phyloP scores from a whole-genome alignment of 2,888 invertebrate species.

The Drosophila paranaensis region DNA sequence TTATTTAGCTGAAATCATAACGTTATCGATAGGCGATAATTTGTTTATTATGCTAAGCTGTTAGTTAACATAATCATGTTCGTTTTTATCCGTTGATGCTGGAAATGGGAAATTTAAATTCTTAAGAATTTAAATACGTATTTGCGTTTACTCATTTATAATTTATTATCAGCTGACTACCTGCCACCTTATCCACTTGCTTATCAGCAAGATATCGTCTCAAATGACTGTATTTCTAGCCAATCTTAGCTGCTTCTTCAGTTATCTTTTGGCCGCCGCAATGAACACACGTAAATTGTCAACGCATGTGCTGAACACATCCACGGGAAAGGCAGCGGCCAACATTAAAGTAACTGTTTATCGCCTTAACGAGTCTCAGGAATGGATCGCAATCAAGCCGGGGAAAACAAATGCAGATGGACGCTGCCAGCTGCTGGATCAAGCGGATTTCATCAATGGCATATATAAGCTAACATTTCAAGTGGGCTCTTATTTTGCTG shows the following conservation, averaged over 20 bases:
- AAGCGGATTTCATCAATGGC: constrained; percentile 86
- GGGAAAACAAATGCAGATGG: constrained; percentile 87
- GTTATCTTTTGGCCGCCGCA: constrained; percentile 2
- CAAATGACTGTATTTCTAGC: neutral
- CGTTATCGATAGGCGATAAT: constrained; percentile 24
- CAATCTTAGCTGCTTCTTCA: neutral
- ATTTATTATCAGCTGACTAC: neutral
- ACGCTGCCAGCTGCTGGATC: constrained; percentile 49
- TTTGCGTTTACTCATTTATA: neutral
- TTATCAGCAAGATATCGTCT: constrained; percentile 4
- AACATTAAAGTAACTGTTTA: constrained; percentile 89
- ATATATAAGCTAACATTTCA: constrained; percentile 91
- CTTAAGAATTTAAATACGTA: too few species aligned
- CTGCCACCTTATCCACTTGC: constrained; percentile 9
- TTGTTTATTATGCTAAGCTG: neutral
- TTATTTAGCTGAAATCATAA: constrained; percentile 3
- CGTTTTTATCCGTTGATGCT: neutral
- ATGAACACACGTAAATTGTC: constrained; percentile 85
- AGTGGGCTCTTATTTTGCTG: constrained; percentile 89
- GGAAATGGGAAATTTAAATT: too few species aligned
- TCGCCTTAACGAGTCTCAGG: constrained; percentile 86
- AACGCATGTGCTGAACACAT: constrained; percentile 90
- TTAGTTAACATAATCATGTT: neutral
- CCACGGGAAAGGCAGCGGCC: constrained; percentile 88
- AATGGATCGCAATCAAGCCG: constrained; percentile 89